Percentiles rank a stretch among this genome's conserved stretches.
Conservation (phyloP, 2,888 invertebrate species). For the Antitype chi region DNA sequence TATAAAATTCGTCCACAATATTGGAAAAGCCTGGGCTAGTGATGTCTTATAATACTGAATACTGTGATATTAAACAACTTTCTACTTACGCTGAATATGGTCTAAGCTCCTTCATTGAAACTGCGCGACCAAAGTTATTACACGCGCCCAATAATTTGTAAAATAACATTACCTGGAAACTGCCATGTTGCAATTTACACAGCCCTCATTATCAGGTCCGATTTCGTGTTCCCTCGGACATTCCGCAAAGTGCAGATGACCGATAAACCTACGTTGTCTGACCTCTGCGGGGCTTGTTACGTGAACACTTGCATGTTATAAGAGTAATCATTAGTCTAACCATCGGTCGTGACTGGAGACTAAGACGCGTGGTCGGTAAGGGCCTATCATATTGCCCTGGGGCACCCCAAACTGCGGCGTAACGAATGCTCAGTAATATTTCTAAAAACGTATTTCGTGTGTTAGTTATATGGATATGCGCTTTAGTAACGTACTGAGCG, state of each 20-base stretch:
- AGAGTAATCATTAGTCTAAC: not conserved
- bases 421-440: not conserved
- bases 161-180: not conserved
- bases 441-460: not conserved
- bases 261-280: not conserved
- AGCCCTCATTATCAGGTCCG: not conserved
- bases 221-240: not conserved
- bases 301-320: not conserved
- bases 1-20: not conserved
- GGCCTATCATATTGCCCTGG: slow-evolving; percentile 15
- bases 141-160: not conserved
- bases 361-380: not conserved
- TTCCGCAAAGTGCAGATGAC: not conserved
- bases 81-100: not conserved
- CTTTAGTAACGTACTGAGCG: not conserved
- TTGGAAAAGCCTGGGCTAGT: not conserved
- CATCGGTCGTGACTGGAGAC: too few relatives aligned
- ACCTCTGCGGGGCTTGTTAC: not conserved
- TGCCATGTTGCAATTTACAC: not conserved
- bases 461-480: not conserved
- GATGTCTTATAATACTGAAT: not conserved
- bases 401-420: not conserved
- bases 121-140: too few relatives aligned
- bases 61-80: not conserved
- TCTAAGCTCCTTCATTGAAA: not conserved